Conservation (phyloP, 2,797 vertebrate genomes). For the Martes flavigula region DNA sequence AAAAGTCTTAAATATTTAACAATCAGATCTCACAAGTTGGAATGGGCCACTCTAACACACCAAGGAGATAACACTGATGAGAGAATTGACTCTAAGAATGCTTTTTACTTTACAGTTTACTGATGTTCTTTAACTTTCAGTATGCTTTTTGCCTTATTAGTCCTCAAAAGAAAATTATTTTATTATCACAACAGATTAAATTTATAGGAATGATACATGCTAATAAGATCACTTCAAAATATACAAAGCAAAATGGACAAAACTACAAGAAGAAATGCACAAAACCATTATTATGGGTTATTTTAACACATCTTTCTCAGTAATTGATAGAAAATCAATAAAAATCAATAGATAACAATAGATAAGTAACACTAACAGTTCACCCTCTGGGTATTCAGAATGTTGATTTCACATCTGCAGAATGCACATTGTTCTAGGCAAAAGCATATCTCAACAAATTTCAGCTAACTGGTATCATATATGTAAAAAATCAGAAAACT, state of each 20-base stretch:
- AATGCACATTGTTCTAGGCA: neutral
- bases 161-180: neutral
- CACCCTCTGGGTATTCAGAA: neutral
- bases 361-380: neutral
- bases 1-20: neutral
- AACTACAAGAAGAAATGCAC: neutral
- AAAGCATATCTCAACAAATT: neutral
- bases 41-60: neutral
- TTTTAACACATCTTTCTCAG: neutral
- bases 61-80: neutral
- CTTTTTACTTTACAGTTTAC: neutral
- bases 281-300: neutral
- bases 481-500: neutral
- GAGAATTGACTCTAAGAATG: neutral
- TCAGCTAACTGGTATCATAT: neutral
- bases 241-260: neutral
- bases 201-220: neutral
- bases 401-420: neutral
- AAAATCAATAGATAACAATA: neutral
- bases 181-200: neutral
- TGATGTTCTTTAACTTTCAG: neutral
- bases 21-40: neutral
- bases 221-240: neutral
- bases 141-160: neutral
- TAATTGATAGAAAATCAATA: constrained; percentile 1